Percentiles rank a stretch among this genome's conserved stretches.
Evolutionary conservation across 2,797 vertebrate species (phyloP).

Genomic region (Rousettus madagascariensis): DNA sequence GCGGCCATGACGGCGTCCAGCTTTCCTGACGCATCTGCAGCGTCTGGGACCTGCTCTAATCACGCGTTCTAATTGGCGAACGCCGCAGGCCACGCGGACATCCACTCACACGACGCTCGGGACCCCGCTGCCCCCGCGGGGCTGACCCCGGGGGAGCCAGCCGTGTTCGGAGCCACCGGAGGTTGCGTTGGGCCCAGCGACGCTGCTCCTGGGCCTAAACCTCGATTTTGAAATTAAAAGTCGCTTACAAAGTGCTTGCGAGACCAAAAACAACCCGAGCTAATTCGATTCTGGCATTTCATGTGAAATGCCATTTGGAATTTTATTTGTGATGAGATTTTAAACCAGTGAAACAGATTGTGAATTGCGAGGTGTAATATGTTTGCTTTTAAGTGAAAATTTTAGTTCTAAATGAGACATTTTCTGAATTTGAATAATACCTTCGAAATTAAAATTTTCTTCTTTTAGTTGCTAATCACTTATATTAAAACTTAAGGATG

Average conservation of each 20-base stretch:
- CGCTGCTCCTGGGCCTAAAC: background rate
- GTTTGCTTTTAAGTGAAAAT: background rate
- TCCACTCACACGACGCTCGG: background rate
- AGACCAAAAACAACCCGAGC: background rate
- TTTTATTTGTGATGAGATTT: background rate
- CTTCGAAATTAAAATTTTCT: background rate
- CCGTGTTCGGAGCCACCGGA: background rate
- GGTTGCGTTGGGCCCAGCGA: background rate
- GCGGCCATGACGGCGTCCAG: background rate
- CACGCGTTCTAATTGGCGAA: background rate
- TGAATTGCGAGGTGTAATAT: background rate
- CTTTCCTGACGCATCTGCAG: background rate
- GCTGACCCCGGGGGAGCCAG: background rate
- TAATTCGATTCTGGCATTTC: background rate
- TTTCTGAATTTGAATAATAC: background rate
- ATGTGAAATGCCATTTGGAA: background rate
- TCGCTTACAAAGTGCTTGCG: no score
- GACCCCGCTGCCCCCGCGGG: background rate
- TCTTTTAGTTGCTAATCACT: background rate
- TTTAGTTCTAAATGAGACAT: background rate
- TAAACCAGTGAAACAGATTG: background rate
- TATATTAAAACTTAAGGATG: background rate
- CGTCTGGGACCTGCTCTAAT: background rate
- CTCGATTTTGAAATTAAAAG: no score
- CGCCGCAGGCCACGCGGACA: background rate